Percentiles rank a stretch among this genome's conserved stretches.
Evolutionary conservation across 1,140 invertebrate species (phyloP).

Genomic region (Leptoteleia sp.): DNA sequence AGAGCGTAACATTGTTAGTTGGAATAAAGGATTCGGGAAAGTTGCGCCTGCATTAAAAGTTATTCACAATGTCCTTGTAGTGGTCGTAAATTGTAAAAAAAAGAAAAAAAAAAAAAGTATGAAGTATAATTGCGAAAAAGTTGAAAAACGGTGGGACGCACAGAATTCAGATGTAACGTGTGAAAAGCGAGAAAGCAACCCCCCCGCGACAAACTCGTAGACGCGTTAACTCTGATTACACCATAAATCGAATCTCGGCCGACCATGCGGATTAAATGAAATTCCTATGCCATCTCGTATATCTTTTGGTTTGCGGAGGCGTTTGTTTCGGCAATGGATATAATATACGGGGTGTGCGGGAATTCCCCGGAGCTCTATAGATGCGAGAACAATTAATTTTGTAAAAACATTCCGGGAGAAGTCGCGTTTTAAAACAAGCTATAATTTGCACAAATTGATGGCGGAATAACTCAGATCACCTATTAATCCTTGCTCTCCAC

Average conservation of each 20-base stretch:
- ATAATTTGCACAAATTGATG: constrained; percentile 57
- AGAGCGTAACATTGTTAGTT: constrained; percentile 39
- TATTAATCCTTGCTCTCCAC: constrained; percentile 50
- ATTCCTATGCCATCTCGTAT: constrained; percentile 78
- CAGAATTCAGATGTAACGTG: constrained; percentile 64
- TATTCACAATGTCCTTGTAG: constrained; percentile 10
- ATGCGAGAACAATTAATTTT: constrained; percentile 64
- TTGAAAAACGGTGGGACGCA: constrained; percentile 54
- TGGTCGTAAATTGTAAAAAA: constrained; percentile 54
- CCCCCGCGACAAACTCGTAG: constrained; percentile 54
- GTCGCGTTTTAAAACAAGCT: constrained; percentile 57
- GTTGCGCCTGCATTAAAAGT: constrained; percentile 42
- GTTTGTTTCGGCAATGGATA: constrained; percentile 71
- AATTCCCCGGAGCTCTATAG: constrained; percentile 32
- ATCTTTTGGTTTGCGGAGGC: constrained; percentile 74
- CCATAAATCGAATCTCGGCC: constrained; percentile 79
- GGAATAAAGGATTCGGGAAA: constrained; percentile 42
- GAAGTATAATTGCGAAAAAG: constrained; percentile 53
- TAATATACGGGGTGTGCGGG: constrained; percentile 60
- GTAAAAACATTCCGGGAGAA: constrained; percentile 59
- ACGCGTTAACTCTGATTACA: constrained; percentile 76
- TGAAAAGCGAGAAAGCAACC: constrained; percentile 62
- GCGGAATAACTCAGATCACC: constrained; percentile 46
- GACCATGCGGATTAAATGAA: constrained; percentile 79
- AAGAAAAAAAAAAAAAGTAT: no score